These are phyloP conservation scores for Hirtodrosophila alboralis DNA, from an alignment of 2,888 invertebrate species.

Conservation along the genomic window DNA sequence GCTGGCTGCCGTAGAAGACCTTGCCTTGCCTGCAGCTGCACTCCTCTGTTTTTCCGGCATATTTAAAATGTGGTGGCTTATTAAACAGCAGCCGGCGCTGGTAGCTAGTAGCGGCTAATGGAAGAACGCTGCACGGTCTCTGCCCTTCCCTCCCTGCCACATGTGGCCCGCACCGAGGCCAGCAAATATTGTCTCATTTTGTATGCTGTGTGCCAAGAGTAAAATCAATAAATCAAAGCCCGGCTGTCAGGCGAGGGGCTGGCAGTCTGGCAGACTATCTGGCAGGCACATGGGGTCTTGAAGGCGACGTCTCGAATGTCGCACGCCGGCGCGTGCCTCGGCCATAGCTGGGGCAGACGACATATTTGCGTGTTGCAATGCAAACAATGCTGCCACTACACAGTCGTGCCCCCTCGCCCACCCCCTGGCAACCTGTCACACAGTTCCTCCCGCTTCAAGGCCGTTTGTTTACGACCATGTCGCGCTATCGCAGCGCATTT, in stretches of 20 bases:
- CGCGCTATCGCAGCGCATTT: conserved; percentile 14
- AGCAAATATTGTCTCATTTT: conserved; percentile 78
- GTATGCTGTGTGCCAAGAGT: conserved; percentile 69
- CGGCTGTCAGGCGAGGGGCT: conserved; percentile 23
- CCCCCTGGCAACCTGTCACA: not conserved
- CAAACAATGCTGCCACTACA: conserved; percentile 64
- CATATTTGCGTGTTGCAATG: conserved; percentile 73
- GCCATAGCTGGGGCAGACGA: conserved; percentile 48
- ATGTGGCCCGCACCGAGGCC: conserved; percentile 46
- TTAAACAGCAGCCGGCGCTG: conserved; percentile 48
- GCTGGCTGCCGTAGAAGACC: not conserved
- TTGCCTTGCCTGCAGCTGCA: conserved; percentile 38
- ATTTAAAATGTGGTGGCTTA: conserved; percentile 67
- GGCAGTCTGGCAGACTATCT: conserved; percentile 1
- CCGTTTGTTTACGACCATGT: conserved; percentile 33
- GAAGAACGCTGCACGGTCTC: conserved; percentile 26
- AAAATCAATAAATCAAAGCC: conserved; percentile 80
- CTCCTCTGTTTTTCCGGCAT: conserved; percentile 38
- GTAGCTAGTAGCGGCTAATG: conserved; percentile 47
- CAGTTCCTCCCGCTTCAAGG: conserved; percentile 47
- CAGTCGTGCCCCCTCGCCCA: not conserved
- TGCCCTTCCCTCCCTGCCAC: conserved; percentile 28
- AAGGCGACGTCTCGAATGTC: conserved; percentile 65
- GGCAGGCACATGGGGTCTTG: conserved; percentile 23
- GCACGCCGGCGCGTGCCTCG: conserved; percentile 66